A percentile compares a stretch with the other conserved stretches of the same genome.
Conservation (phyloP, 30 jellyfish, hydroid and myxozoan species). For the Cassiopea xamachana region DNA sequence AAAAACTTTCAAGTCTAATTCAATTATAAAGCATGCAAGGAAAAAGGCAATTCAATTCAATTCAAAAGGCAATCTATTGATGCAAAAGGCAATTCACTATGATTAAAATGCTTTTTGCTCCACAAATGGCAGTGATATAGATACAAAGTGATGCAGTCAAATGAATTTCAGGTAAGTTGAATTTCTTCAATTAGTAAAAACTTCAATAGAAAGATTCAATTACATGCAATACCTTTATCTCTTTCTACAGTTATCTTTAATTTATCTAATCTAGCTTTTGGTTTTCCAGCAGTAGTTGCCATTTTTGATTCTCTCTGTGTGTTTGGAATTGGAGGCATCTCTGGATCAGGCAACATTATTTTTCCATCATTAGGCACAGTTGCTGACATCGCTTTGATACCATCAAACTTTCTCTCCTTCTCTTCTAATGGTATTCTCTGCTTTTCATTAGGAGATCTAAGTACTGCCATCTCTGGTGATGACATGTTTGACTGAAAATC, state of each 20-base stretch:
- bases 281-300: constrained; percentile 6
- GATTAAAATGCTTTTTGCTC: no score
- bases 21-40: no score
- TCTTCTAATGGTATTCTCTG: constrained; percentile 32
- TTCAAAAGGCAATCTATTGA: no score
- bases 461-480: constrained; percentile 43
- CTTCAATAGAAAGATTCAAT: not conserved
- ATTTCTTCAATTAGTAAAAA: no score
- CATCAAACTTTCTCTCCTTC: constrained; percentile 11
- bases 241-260: constrained; percentile 15
- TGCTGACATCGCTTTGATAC: not conserved
- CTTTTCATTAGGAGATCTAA: constrained; percentile 31
- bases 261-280: constrained; percentile 77
- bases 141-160: no score
- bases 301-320: constrained; percentile 57
- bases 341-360: constrained; percentile 27
- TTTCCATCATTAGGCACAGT: constrained; percentile 22
- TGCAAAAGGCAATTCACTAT: no score
- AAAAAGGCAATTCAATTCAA: no score
- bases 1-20: no score
- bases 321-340: constrained; percentile 30
- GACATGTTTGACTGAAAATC: constrained; percentile 58
- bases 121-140: no score
- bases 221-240: constrained; percentile 33
- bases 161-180: no score